Base-by-base conservation (phyloP, 2,113 vertebrate genomes). In the Oncorhynchus gorbuscha region DNA sequence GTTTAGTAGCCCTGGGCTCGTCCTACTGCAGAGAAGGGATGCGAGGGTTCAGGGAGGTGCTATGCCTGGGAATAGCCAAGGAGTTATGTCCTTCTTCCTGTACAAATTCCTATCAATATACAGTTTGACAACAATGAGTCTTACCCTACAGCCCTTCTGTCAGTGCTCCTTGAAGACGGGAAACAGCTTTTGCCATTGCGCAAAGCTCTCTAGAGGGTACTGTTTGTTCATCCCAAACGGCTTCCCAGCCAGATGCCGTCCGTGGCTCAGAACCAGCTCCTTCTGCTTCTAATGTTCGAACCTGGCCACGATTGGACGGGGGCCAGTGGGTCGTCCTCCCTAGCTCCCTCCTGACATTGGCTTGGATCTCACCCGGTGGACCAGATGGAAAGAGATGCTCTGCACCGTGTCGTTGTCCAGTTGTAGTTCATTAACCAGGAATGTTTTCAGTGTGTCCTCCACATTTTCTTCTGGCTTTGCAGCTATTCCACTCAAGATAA, bases 231-330 rank as follows among this genome's bases (percentile, higher is more conserved):
- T 26, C 20, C 76, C 18, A 55, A 49, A 59, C 1, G 22, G 35
- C 1, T 62, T 68, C 22, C 64, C 64, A 28, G 49, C 72, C 35
- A 72, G 26, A 26, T 49, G 5, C 45, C 30, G 30, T 18, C 24
- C 76, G 71, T 71, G 22, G 48, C 45, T 55, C 51, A 59, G 69
- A 16, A 72, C 35, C 30, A 72, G 35, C 16, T 72, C 59, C 72
- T 77, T 72, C 8, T 77, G 76, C 45, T 72, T 77, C 24, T 49
- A 77, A 39, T 72, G 76, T 66, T 77, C 59, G n/a, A 72, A 72
- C 71, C 71, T 62, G 12, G 59, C 69, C 11, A 65, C 62, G 26
- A 71, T 77, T 13, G 68, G 68, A 22, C 13, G 13, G 8, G 30
- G 39, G 39, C 39, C 39, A 45, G 39, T 45, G 39, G 39, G 39